Base-by-base conservation (phyloP, 2,797 vertebrate species). In the Hyperoplus lanceolatus region DNA sequence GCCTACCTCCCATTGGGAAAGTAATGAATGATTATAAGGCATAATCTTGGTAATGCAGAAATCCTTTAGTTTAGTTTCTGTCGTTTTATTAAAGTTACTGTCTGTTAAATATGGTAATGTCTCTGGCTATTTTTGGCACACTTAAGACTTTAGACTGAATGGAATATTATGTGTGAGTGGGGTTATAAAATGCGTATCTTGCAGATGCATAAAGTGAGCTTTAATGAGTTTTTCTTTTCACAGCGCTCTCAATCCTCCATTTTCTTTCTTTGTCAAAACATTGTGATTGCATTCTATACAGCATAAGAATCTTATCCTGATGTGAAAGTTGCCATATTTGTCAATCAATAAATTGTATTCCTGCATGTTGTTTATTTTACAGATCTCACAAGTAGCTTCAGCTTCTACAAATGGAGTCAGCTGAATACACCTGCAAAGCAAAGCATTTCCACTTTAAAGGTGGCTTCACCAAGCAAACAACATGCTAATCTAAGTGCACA, bases 1-100 rank as follows among this genome's bases (percentile, higher is more conserved):
- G 89, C 85, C 90, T 87, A 84, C 89, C 92, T 94, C 92, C 94
- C 94, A 92, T 75, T 92, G 94, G 94, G 93, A 95, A 90, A 88
- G 91, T 94, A 94, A 94, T 95, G 93, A 94, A 94, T 94, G 92
- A 95, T 94, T 94, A 94, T 87, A 89, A 90, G 78, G 86, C 81
- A 91, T 95, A 95, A 95, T 95, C 94, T 93, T 87, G 54, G 90
- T 93, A 92, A 93, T 92, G 87, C 91, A 93, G 90, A 89, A 93
- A 91, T 94, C 91, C 88, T 93, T 94, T 87, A 85, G 79, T 92
- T 92, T 83, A 68, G 70, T 89, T 89, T 81, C 79, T 89, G 84
- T 81, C 77, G 29, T 89, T 88, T 93, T 90, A 92, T 83, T 90
- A 84, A 92, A 91, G 86, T 92, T 91, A 88, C 70, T 88, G 75